These are phyloP conservation scores for Notothenia coriiceps DNA, from an alignment of 2,113 vertebrate species.

Conservation along the genomic window DNA sequence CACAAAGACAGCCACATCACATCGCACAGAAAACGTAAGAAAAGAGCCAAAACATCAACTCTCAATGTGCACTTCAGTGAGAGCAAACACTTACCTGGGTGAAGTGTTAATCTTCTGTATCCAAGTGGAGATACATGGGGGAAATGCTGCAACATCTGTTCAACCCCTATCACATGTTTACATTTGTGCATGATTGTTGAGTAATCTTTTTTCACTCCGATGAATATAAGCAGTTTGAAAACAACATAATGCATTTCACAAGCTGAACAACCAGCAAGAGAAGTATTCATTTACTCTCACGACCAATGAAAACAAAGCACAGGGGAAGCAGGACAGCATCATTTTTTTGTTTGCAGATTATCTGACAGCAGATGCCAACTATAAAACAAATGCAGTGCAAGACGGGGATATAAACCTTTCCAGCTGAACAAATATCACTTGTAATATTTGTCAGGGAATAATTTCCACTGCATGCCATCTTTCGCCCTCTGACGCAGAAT, in stretches of 20 bases:
- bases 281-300: neutral
- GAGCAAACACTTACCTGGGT: conserved; percentile 4
- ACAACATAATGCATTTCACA: neutral
- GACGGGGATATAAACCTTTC: too few species aligned
- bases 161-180: neutral
- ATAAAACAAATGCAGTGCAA: too few species aligned
- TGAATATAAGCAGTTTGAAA: neutral
- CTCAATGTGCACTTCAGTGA: too few species aligned
- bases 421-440: too few species aligned
- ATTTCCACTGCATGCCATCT: too few species aligned
- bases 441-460: too few species aligned
- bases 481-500: too few species aligned
- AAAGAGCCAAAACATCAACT: neutral
- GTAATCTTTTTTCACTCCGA: neutral
- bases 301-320: too few species aligned
- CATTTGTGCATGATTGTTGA: neutral
- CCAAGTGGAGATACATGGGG: neutral
- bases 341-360: too few species aligned
- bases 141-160: neutral
- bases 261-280: neutral
- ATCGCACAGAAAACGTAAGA: neutral
- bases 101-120: neutral
- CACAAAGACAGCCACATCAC: conserved; percentile 5
- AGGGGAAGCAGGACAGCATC: too few species aligned
- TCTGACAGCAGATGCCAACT: too few species aligned